Base-by-base conservation (phyloP, 2,797 vertebrate species). In the Diplodus puntazzo region DNA sequence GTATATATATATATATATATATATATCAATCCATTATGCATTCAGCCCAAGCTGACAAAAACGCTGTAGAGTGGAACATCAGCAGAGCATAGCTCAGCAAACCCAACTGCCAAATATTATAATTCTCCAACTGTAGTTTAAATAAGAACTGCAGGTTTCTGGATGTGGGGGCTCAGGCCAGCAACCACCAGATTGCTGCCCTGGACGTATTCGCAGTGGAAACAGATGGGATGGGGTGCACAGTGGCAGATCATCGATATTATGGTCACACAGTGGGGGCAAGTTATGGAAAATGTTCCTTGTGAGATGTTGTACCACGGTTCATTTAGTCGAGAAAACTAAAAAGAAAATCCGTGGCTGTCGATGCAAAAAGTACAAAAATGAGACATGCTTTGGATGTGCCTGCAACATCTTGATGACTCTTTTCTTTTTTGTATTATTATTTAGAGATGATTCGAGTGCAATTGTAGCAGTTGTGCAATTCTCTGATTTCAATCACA, bases 181-280 rank as follows among this genome's bases (percentile, higher is more conserved):
- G 71, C 74, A 80, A 83, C 75, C 64, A 77, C 79, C 80, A 81
- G 81, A 80, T 83, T 81, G 73, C 74, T 86, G 68, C 62, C 76
- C 73, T 88, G 84, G 77, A 84, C 43, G 12, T 57, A 43, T 68
- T 53, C 48, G 18, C 68, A 73, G 81, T 87, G 76, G 77, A 89
- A 92, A 87, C 90, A 92, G 89, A 93, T 92, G 89, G 85, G 80
- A 69, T 68, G 71, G 76, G 80, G 75, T 77, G 75, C 74, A 61
- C 57, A 34, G 80, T 82, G 75, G 82, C 82, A 86, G 71, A 89
- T 86, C 55, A 75, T 78, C 62, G 67, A 83, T 81, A 87, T 87
- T 87, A 87, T 75, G 65, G 90, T 88, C 64, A 83, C 81, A 82
- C 54, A 43, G 66, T 76, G 54, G 73, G 68, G 74, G 69, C 30